A percentile compares a stretch with the other conserved stretches of the same genome.
Evolutionary conservation across 64 coral and sea anemone species (phyloP).

Genomic region (Montipora sp.): DNA sequence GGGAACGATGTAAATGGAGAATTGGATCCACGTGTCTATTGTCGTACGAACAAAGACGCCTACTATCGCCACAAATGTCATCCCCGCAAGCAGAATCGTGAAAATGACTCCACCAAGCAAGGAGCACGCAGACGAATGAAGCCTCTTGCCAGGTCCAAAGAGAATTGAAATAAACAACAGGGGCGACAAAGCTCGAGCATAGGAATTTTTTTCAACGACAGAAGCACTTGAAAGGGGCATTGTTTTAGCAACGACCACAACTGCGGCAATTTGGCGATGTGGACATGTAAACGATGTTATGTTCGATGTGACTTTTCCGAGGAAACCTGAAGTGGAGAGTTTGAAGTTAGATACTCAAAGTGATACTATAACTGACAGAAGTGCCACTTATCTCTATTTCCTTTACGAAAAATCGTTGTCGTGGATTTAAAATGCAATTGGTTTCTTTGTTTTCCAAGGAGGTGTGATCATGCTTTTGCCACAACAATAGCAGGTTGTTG

Average conservation of each 20-base stretch:
- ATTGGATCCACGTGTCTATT: slow-evolving; percentile 98
- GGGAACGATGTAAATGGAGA: slow-evolving; percentile 92
- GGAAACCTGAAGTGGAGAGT: too few species aligned
- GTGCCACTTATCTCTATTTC: too few species aligned
- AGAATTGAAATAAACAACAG: slow-evolving; percentile 61
- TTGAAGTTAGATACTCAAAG: too few species aligned
- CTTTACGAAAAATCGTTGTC: too few species aligned
- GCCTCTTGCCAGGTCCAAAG: slow-evolving; percentile 78
- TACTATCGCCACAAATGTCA: slow-evolving; percentile 82
- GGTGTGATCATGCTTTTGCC: not conserved
- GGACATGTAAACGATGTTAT: not conserved
- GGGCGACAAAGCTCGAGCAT: slow-evolving; percentile 62
- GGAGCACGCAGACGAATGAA: slow-evolving; percentile 18
- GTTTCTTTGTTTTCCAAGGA: not conserved
- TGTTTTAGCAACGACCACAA: too few species aligned
- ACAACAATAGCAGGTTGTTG: not conserved
- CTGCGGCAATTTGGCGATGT: not conserved
- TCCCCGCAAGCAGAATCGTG: slow-evolving; percentile 24
- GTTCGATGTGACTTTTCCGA: not conserved
- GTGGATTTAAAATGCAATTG: not conserved
- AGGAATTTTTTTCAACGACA: slow-evolving; percentile 60
- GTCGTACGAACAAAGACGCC: slow-evolving; percentile 91
- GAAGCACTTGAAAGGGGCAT: slow-evolving; percentile 75
- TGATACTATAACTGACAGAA: too few species aligned
- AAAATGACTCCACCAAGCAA: slow-evolving; percentile 60